Evolutionary conservation across 2,797 vertebrate species (phyloP), one percentile per base, ranked within the genome.

Genomic region (Alca torda): DNA sequence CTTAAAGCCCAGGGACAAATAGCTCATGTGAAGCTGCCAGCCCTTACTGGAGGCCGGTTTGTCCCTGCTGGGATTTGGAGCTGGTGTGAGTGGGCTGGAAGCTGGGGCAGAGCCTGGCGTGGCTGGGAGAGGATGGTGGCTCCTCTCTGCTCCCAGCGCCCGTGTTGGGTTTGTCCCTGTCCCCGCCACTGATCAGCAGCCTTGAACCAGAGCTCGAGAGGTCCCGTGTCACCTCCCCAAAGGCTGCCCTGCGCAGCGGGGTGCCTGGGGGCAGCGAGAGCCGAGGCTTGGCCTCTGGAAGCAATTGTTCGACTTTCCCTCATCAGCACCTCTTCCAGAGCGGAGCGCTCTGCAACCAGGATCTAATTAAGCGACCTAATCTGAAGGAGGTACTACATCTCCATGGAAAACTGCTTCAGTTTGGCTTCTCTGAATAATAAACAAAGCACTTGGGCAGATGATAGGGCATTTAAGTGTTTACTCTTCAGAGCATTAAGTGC

Each of bases 391-490:
- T 89, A 95, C 89, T 96, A 90, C 95, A 96, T 97, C 95, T 96
- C 97, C 96, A 97, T 96, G 96, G 96, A 95, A 97, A 97, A 97
- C 94, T 48, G 87, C 93, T 96, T 94, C 95, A 93, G 90, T 92
- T 91, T 85, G 93, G 96, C 95, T 92, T 95, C 96, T 97, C 94
- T 65, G 87, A 91, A 95, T 94, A 97, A 97, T 95, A 97, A 98
- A 98, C 97, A 97, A 97, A 97, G 94, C 97, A 96, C 97, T 97
- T 95, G 93, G 97, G 93, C 91, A 96, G 93, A 92, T 84, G 91
- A 96, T 96, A 95, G 96, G 92, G 90, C 84, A 96, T 91, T 96
- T 85, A 96, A 97, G 96, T 97, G 96, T 96, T 96, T 97, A 95
- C 94, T 96, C 96, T 96, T 94, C 96, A 95, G 78, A 94, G 80